These are phyloP conservation scores for Xiphophorus couchianus DNA, from an alignment of 2,113 vertebrate species.

Conservation along the genomic window DNA sequence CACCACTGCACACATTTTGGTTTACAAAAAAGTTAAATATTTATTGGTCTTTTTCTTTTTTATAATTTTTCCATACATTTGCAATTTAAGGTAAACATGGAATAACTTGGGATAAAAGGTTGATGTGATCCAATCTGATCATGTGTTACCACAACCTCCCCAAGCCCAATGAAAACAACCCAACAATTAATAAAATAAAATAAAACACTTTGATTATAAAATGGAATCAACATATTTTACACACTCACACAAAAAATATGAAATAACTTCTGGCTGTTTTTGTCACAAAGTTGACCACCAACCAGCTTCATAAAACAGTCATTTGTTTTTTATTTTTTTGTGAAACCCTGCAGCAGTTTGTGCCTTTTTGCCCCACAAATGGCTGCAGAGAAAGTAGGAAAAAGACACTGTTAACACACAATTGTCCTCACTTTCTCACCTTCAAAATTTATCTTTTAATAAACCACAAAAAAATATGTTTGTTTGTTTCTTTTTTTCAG, in stretches of 20 bases:
- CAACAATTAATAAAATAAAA: constrained; percentile 32
- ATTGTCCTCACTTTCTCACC: constrained; percentile 60
- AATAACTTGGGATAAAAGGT: constrained; percentile 66
- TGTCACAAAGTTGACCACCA: constrained; percentile 42
- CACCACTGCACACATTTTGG: constrained; percentile 36
- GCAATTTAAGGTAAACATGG: constrained; percentile 76
- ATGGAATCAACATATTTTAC: constrained; percentile 64
- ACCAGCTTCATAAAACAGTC: constrained; percentile 63
- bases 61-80: constrained; percentile 77
- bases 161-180: constrained; percentile 16
- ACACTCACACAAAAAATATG: constrained; percentile 68
- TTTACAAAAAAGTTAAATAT: constrained; percentile 81
- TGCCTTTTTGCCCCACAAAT: constrained; percentile 71
- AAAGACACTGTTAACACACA: constrained; percentile 47
- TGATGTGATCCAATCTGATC: constrained; percentile 39
- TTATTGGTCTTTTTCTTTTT: constrained; percentile 75
- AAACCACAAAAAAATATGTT: constrained; percentile 70
- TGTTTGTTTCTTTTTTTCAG: constrained; percentile 21
- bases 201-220: constrained; percentile 59
- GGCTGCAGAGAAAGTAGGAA: constrained; percentile 59
- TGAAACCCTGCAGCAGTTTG: constrained; percentile 67
- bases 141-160: not conserved
- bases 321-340: constrained; percentile 42
- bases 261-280: constrained; percentile 61
- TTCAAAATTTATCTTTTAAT: constrained; percentile 31